phyloP scores from a whole-genome alignment of 1,140 invertebrate species.

The Lordiphosa stackelbergi region DNA sequence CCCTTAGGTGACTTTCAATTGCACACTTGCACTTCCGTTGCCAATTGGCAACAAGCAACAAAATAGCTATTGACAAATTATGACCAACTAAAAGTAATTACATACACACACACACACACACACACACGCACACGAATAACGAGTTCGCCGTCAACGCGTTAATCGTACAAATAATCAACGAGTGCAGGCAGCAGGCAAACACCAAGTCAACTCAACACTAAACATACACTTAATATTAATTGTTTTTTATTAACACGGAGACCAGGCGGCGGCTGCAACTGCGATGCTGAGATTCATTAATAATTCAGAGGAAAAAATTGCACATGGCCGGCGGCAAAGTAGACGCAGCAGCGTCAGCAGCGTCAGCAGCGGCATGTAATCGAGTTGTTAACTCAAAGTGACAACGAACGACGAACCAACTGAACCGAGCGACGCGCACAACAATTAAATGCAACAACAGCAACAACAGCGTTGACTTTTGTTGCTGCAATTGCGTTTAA shows the following conservation, averaged over 20 bases:
- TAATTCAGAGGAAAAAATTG: conserved; percentile 65
- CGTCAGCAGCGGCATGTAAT: conserved; percentile 54
- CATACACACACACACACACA: conserved; percentile 46
- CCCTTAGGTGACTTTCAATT: conserved; percentile 36
- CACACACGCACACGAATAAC: conserved; percentile 39
- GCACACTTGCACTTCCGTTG: conserved; percentile 65
- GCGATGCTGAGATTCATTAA: conserved; percentile 66
- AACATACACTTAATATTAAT: conserved; percentile 75
- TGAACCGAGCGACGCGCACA: conserved; percentile 23
- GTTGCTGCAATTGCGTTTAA: conserved; percentile 62
- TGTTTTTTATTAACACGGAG: conserved; percentile 72
- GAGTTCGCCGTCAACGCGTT: conserved; percentile 66
- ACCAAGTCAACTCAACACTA: conserved; percentile 63
- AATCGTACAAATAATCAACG: conserved; percentile 72
- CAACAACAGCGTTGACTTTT: conserved; percentile 27
- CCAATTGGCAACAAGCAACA: conserved; percentile 57
- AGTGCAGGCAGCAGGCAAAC: conserved; percentile 41
- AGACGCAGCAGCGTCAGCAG: conserved; percentile 37
- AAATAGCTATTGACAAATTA: conserved; percentile 76
- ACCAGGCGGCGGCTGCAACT: conserved; percentile 21
- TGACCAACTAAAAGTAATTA: conserved; percentile 75
- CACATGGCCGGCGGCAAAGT: conserved; percentile 68
- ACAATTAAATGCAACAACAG: conserved; percentile 61
- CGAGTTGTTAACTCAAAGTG: conserved; percentile 74
- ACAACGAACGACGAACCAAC: conserved; percentile 51